A percentile compares a stretch with the other conserved stretches of the same genome.
Conservation (phyloP, 2,888 invertebrate genomes). For the Melangyna quadrimaculata region DNA sequence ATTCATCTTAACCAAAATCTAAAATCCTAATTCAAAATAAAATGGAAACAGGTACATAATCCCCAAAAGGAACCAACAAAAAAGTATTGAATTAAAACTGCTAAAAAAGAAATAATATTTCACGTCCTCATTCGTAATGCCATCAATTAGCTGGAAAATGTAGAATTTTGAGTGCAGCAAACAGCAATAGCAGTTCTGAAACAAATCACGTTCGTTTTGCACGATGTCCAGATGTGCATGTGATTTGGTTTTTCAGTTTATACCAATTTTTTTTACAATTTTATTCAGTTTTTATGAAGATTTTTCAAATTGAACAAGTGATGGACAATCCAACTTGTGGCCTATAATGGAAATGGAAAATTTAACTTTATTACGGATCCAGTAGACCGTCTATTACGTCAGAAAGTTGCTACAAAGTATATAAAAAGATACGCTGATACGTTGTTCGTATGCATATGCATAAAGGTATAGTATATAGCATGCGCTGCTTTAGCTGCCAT, state of each 20-base stretch:
- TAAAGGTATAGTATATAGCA: not conserved
- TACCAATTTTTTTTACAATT: not conserved
- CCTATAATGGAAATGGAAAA: constrained; percentile 50
- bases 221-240: constrained; percentile 1
- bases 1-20: too few relatives aligned
- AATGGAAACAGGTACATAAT: too few relatives aligned
- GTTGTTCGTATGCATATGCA: not conserved
- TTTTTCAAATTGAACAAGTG: constrained; percentile 60
- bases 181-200: too few relatives aligned
- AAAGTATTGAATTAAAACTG: too few relatives aligned
- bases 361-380: constrained; percentile 41
- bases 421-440: not conserved
- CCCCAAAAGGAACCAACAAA: too few relatives aligned
- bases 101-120: not conserved
- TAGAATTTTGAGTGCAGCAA: not conserved
- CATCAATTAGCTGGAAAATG: constrained; percentile 49
- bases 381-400: constrained; percentile 3
- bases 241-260: not conserved
- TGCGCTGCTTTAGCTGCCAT: not conserved
- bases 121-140: constrained; percentile 21
- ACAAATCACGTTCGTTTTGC: constrained; percentile 43
- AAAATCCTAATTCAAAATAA: too few relatives aligned
- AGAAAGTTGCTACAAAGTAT: constrained; percentile 9
- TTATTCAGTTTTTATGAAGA: constrained; percentile 32
- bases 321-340: constrained; percentile 53